phyloP scores from a whole-genome alignment of 2,888 invertebrate species.

The Syrphus vitripennis region DNA sequence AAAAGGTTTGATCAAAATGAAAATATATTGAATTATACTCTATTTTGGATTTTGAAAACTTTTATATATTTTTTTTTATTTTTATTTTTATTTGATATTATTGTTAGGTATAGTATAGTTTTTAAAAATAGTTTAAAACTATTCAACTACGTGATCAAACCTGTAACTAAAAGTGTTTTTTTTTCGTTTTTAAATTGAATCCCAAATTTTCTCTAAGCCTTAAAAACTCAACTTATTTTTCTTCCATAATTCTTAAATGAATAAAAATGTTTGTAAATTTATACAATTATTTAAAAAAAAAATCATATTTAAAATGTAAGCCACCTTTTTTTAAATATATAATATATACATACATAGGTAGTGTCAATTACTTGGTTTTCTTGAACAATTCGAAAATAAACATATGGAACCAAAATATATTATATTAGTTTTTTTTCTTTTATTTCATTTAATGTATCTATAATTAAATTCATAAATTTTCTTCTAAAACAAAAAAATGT shows the following conservation, averaged over 20 bases:
- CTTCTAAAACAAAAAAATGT: slow-evolving; percentile 25
- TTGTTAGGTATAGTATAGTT: background rate
- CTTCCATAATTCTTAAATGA: background rate
- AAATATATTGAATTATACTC: background rate
- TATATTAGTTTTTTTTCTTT: background rate
- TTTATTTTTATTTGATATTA: too few species aligned
- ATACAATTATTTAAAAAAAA: background rate
- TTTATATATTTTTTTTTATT: background rate
- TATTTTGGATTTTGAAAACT: background rate
- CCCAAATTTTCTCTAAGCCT: background rate
- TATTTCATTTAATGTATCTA: background rate
- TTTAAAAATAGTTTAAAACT: background rate
- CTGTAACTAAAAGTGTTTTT: background rate
- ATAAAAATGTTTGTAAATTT: background rate
- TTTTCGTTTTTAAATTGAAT: background rate
- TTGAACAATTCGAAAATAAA: slow-evolving; percentile 4
- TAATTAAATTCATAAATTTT: background rate
- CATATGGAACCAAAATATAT: slow-evolving; percentile 58
- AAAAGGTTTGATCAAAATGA: background rate
- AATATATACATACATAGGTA: slow-evolving; percentile 33
- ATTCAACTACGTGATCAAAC: background rate
- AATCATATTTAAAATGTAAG: slow-evolving; percentile 26
- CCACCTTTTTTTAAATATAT: slow-evolving; percentile 16
- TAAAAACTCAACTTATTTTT: background rate
- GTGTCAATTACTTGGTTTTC: slow-evolving; percentile 65